Conservation (phyloP, 2,113 vertebrate species). For the Xenus cinereus region DNA sequence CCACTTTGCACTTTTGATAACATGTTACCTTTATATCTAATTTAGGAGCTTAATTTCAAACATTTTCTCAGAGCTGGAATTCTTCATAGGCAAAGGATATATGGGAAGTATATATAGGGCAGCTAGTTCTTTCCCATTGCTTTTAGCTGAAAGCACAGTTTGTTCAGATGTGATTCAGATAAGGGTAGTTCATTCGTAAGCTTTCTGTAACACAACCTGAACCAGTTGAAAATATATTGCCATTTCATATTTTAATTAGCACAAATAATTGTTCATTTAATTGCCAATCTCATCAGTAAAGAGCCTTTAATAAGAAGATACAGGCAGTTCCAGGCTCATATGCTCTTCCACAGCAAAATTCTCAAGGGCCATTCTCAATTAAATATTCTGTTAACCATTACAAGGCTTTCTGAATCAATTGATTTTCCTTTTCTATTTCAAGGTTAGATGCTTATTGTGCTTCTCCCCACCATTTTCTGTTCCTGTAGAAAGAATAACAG, state of each 20-base stretch:
- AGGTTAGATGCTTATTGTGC: background rate
- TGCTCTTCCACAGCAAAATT: conserved; percentile 1
- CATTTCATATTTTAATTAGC: conserved; percentile 53
- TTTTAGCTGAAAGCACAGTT: conserved; percentile 26
- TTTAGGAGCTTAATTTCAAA: conserved; percentile 11
- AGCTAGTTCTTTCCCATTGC: background rate
- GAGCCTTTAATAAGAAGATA: conserved; percentile 17
- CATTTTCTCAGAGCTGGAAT: background rate
- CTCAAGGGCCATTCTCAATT: conserved; percentile 47
- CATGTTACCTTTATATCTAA: background rate
- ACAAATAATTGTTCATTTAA: conserved; percentile 37
- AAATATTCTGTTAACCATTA: conserved; percentile 25
- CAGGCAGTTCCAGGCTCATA: background rate
- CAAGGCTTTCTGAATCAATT: background rate
- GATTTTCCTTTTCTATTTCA: background rate
- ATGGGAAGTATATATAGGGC: background rate
- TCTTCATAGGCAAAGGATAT: background rate
- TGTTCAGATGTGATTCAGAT: conserved; percentile 15
- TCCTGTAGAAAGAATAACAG: background rate
- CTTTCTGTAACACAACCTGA: conserved; percentile 19
- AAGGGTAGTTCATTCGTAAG: background rate
- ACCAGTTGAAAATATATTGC: conserved; percentile 7
- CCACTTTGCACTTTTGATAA: background rate
- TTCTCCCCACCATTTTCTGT: background rate
- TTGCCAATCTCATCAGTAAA: conserved; percentile 17